Conservation (phyloP, 2,888 invertebrate genomes). For the Deroplatys truncata region DNA sequence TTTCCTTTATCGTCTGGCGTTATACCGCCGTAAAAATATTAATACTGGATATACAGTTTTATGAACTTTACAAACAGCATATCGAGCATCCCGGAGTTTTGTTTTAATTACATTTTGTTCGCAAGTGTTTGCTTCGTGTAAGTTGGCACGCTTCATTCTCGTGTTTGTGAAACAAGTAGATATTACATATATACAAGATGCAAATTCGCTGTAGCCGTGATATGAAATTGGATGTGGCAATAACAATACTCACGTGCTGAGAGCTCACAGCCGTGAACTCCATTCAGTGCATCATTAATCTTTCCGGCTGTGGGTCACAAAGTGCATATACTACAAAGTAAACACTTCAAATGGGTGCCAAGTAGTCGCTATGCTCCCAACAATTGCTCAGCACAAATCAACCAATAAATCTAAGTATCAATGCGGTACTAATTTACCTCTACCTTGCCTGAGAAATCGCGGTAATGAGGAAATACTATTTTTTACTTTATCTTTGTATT, state of each 20-base stretch:
- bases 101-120: background rate
- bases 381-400: background rate
- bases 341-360: background rate
- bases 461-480: no score
- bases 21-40: no score
- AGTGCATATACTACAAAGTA: background rate
- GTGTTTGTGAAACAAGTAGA: background rate
- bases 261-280: background rate
- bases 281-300: background rate
- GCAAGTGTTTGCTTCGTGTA: no score
- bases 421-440: no score
- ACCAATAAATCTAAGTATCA: background rate
- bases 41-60: no score
- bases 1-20: no score
- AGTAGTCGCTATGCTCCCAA: background rate
- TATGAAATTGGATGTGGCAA: background rate
- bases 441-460: no score
- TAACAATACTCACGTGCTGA: background rate
- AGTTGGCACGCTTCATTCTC: background rate
- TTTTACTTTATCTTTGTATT: no score
- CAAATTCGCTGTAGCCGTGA: background rate
- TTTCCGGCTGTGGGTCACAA: background rate
- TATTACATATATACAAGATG: background rate
- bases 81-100: background rate
- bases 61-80: no score